Base-by-base conservation (phyloP, 2,888 invertebrate species). In the Trissonchulus latispiculum region DNA sequence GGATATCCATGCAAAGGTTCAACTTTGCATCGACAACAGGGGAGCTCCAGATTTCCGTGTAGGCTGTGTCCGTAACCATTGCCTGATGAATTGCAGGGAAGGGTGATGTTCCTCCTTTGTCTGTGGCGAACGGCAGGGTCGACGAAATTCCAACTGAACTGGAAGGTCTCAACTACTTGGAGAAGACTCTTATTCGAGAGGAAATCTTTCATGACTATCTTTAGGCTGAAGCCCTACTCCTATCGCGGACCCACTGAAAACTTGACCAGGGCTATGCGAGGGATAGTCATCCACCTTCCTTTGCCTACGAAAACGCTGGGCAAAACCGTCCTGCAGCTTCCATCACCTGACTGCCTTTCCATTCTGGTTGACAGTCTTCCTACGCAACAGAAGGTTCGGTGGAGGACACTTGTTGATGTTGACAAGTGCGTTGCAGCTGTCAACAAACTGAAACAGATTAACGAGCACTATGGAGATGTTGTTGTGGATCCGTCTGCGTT, bases 301-400 rank as follows among this genome's bases (percentile, higher is more conserved):
- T 48, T 48, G 48, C 48, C 48, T 15, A 48, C 8, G 23, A 8
- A 48, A 48, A 48, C 48, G 23, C 8, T 23, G 23, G 8, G 23
- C 8, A 8, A 48, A 23, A 48, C 48, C 48, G 23, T 48, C 8
- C 8, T 15, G 8, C 48, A 48, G 48, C 48, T 48, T 48, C 48
- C 48, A 15, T 48, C 8, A 8, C 8, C 23, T 15, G 23, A 23
- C 8, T 15, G 23, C 48, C 8, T 48, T 8, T 15, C 48, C 48
- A 64, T 64, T 15, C 28, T 64, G 66, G 66, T 64, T 64, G 66
- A 64, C 35, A 32, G 32, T 29, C 8, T 64, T 8, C 66, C 66
- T 15, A 64, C 66, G 31, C 8, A 64, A 29, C 31, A 64, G 35
- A 64, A 33, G 35, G 35, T 32, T 32, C 8, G 8, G 8, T 64